Evolutionary conservation across 1,140 invertebrate genomes (phyloP).

Genomic region (Pantala flavescens): DNA sequence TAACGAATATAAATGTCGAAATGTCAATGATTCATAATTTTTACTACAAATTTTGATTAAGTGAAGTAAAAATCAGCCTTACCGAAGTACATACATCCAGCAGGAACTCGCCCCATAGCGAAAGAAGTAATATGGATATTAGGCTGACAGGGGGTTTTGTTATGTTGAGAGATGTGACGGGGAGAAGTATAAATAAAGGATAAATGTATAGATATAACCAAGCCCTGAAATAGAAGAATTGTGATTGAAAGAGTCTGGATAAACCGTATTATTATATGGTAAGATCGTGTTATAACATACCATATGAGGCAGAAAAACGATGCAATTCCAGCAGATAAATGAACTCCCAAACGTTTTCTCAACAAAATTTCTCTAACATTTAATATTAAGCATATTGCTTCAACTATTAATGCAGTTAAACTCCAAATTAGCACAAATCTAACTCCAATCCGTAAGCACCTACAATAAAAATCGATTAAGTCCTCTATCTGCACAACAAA

Average conservation of each 20-base stretch:
- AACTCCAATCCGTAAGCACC: not conserved
- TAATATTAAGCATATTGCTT: not conserved
- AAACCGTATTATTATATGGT: too few species aligned
- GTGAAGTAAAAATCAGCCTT: not conserved
- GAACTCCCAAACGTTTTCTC: not conserved
- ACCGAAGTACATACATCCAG: not conserved
- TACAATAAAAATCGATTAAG: not conserved
- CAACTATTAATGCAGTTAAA: not conserved
- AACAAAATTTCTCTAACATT: not conserved
- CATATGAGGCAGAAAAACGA: not conserved
- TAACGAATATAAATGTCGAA: too few species aligned
- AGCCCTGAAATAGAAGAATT: not conserved
- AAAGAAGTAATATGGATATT: not conserved
- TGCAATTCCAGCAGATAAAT: not conserved
- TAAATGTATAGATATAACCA: not conserved
- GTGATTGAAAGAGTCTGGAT: not conserved
- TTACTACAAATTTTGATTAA: too few species aligned
- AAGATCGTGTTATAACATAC: too few species aligned
- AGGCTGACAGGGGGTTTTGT: not conserved
- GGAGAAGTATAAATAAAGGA: not conserved
- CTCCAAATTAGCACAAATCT: not conserved
- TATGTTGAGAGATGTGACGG: not conserved
- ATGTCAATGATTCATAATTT: too few species aligned
- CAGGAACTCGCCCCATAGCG: not conserved
- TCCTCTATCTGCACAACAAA: not conserved